phyloP scores from a whole-genome alignment of 2,113 vertebrate genomes.

The Butastur rufipennis region DNA sequence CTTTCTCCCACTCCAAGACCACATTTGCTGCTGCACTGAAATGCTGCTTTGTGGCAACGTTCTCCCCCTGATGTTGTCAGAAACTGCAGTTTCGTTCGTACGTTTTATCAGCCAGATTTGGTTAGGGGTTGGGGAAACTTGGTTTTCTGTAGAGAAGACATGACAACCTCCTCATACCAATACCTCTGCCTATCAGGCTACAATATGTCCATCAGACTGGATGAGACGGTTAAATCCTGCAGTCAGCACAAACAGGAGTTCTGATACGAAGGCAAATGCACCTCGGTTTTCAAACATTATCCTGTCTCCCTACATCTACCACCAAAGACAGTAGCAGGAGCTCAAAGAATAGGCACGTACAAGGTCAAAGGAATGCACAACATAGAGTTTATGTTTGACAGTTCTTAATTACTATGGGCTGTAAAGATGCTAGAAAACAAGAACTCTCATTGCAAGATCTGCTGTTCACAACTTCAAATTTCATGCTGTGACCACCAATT shows the following conservation, averaged over 20 bases:
- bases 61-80: not conserved
- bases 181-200: not conserved
- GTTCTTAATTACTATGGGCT: not conserved
- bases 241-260: slow-evolving; percentile 12
- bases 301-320: not conserved
- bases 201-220: not conserved
- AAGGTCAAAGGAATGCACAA: slow-evolving; percentile 13
- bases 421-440: not conserved
- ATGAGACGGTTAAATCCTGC: not conserved
- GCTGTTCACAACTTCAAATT: slow-evolving; percentile 5
- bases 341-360: not conserved
- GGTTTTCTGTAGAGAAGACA: not conserved
- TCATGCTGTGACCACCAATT: not conserved
- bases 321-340: not conserved
- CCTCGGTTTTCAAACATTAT: not conserved
- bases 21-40: slow-evolving; percentile 39
- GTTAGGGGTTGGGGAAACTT: not conserved
- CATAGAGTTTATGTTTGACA: not conserved
- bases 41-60: not conserved
- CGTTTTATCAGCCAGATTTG: not conserved
- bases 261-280: not conserved
- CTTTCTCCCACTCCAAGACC: slow-evolving; percentile 5
- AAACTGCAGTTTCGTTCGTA: not conserved
- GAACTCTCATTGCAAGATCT: not conserved
- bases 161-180: not conserved